Base-by-base conservation (phyloP, 2,797 vertebrate genomes). In the Serranus cabrilla region DNA sequence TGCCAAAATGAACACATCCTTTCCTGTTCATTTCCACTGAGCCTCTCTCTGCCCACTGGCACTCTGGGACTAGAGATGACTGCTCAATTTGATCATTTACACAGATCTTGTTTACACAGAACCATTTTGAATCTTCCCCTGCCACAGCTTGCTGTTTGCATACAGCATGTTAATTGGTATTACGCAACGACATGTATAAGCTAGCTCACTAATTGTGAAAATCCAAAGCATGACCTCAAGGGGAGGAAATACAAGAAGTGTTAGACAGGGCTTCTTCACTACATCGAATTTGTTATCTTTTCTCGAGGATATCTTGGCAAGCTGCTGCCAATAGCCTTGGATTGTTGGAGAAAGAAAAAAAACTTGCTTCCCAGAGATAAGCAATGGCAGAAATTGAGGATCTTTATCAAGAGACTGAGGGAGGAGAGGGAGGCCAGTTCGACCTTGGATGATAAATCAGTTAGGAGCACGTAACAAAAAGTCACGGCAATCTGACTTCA, bases 291-390 rank as follows among this genome's bases (percentile, higher is more conserved):
- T 86, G 73, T 89, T 81, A 89, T 89, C 83, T 82, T 69, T 80
- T 75, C 85, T 82, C 31, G n/a, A 56, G 77, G 82, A 81, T 61
- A 83, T 87, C 74, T 85, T 70, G 74, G 75, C 66, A 62, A 73
- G 78, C 76, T 81, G 75, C 74, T 82, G 87, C 88, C 88, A 87
- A 83, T 76, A 82, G 73, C 60, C 62, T 82, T 83, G 84, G 80
- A 80, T 82, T 90, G 83, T 88, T 85, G 31, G 61, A 68, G 60
- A 66, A 82, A 79, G 74, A 45, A 42, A 63, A 73, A 89, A 83
- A 80, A 82, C 61, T 77, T 73, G 76, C 74, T 83, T 78, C 17
- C 39, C 50, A 47, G 70, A 89, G 92, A 94, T 94, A 93, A 92
- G 85, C 54, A 82, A 62, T 73, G 61, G 80, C 63, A 86, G 89